A percentile compares a stretch with the other conserved stretches of the same genome.
phyloP scores from a whole-genome alignment of 1,140 invertebrate species.

The Drosophila hydei region DNA sequence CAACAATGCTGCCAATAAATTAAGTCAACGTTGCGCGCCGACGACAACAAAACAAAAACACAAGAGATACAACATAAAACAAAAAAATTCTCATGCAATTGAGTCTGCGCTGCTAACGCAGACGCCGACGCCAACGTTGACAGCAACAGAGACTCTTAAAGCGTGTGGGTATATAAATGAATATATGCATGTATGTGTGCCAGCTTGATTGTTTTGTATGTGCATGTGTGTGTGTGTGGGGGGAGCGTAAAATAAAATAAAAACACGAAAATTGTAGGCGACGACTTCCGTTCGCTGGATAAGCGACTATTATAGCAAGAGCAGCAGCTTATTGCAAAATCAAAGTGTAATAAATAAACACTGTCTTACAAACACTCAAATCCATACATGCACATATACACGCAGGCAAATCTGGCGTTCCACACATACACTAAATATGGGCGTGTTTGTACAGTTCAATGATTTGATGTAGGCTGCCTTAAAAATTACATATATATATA shows the following conservation, averaged over 20 bases:
- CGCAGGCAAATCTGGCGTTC: constrained; percentile 34
- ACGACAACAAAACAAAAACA: constrained; percentile 60
- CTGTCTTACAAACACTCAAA: constrained; percentile 35
- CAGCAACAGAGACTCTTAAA: constrained; percentile 21
- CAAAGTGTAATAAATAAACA: constrained; percentile 70
- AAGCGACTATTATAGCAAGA: constrained; percentile 60
- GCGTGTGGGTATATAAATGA: constrained; percentile 56
- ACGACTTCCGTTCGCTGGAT: constrained; percentile 76
- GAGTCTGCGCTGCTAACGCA: constrained; percentile 58
- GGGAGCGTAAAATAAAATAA: constrained; percentile 64
- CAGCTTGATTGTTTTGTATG: constrained; percentile 39
- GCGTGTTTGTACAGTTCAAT: constrained; percentile 79
- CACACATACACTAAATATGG: constrained; percentile 65
- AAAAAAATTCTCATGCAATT: constrained; percentile 78
- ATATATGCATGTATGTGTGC: constrained; percentile 35
- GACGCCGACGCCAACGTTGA: constrained; percentile 15
- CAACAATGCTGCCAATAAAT: constrained; percentile 71
- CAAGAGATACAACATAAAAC: constrained; percentile 26
- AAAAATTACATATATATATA: constrained; percentile 14
- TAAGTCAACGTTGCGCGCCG: constrained; percentile 47
- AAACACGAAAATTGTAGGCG: constrained; percentile 76
- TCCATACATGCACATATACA: constrained; percentile 27
- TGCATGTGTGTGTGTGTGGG: constrained; percentile 34
- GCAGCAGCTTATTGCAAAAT: constrained; percentile 67
- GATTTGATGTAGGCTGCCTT: constrained; percentile 37